Percentiles rank a stretch among this genome's conserved stretches.
Conservation (phyloP, 2,113 vertebrate species). For the Burhinus oedicnemus region DNA sequence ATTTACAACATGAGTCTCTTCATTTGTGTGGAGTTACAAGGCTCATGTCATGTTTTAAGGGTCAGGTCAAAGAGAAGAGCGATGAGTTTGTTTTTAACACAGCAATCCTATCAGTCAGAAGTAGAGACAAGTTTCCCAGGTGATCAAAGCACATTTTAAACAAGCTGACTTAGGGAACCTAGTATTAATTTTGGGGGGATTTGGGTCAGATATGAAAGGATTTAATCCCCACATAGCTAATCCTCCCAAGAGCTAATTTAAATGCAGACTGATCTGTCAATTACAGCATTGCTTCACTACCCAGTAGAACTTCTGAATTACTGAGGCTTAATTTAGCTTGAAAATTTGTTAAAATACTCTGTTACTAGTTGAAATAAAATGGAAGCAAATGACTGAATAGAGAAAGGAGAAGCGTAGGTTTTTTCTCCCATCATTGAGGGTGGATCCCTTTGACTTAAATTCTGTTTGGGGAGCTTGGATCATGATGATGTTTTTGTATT, state of each 20-base stretch:
- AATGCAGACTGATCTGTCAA: slow-evolving; percentile 35
- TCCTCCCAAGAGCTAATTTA: slow-evolving; percentile 42
- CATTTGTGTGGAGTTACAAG: neutral
- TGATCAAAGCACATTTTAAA: slow-evolving; percentile 46
- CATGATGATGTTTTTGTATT: neutral
- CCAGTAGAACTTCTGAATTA: slow-evolving; percentile 21
- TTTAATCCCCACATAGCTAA: slow-evolving; percentile 46
- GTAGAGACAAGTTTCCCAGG: slow-evolving; percentile 12
- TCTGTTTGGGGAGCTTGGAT: neutral
- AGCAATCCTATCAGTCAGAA: neutral
- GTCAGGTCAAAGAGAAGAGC: neutral
- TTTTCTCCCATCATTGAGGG: neutral
- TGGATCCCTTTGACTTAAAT: neutral
- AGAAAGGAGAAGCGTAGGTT: neutral
- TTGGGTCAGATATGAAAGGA: slow-evolving; percentile 58
- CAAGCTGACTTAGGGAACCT: neutral
- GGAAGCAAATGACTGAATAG: neutral
- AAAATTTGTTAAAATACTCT: slow-evolving; percentile 38
- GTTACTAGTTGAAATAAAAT: neutral
- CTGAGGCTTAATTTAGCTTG: slow-evolving; percentile 39
- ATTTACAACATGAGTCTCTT: neutral
- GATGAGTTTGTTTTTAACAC: neutral
- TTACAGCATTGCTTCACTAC: slow-evolving; percentile 18
- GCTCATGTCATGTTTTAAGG: neutral
- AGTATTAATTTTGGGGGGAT: neutral